These are phyloP conservation scores for Anguilla marmorata DNA, from an alignment of 2,797 vertebrate species.

Conservation along the genomic window DNA sequence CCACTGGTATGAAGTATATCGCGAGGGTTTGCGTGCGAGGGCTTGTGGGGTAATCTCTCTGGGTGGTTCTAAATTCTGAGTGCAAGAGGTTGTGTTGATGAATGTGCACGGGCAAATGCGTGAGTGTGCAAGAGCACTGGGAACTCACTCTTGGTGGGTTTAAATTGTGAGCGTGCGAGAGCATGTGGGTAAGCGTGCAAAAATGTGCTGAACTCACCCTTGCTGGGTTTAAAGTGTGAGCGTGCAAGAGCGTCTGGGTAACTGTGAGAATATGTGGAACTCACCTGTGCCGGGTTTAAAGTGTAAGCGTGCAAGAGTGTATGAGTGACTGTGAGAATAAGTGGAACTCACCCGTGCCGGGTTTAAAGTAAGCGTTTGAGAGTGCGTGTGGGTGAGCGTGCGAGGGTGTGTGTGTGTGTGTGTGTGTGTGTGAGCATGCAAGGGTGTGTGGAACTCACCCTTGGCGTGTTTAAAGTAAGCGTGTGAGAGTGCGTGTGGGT, in stretches of 20 bases:
- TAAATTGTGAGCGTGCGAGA: neutral
- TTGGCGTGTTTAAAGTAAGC: slow-evolving; percentile 78
- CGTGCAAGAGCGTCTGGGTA: neutral
- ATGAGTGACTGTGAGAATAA: too few species aligned
- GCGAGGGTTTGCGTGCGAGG: too few species aligned
- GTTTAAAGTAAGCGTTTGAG: slow-evolving; percentile 66
- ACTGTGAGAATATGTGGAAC: slow-evolving; percentile 44
- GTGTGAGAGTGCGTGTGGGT: slow-evolving; percentile 70
- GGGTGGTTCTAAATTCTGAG: slow-evolving; percentile 72
- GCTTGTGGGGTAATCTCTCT: slow-evolving; percentile 73
- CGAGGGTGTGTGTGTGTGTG: slow-evolving; percentile 65
- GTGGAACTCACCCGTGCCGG: neutral
- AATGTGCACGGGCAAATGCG: too few species aligned
- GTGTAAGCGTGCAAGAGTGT: neutral
- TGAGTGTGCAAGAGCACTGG: neutral
- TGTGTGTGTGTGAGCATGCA: neutral
- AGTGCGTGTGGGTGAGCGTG: slow-evolving; percentile 71
- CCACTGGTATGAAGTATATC: too few species aligned
- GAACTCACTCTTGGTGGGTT: neutral
- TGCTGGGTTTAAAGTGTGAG: slow-evolving; percentile 72
- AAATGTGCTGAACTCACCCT: slow-evolving; percentile 74
- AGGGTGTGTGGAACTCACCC: neutral
- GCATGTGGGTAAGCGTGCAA: neutral
- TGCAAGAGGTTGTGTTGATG: too few species aligned
- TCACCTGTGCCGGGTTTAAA: slow-evolving; percentile 85